Base-by-base conservation (phyloP, 2,888 invertebrate species). In the Bembecia ichneumoniformis region DNA sequence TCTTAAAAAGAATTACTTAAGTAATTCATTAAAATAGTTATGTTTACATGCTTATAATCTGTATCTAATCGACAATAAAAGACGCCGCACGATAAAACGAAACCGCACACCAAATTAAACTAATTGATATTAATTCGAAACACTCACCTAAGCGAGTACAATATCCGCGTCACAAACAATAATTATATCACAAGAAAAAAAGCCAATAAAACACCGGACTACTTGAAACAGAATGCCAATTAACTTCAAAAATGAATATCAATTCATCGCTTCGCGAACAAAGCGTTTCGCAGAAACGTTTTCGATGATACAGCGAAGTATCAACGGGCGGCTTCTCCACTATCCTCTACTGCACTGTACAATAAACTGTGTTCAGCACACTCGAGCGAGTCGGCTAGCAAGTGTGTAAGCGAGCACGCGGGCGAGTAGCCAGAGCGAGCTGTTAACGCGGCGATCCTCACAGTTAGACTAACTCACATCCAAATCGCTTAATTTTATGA, bases 401-500 rank as follows among this genome's bases (percentile, higher is more conserved):
- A 48, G 72, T 70, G 66, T 65, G 72, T 69, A 80, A 68, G 77
- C 66, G 76, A 76, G 67, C 51, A 68, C 65, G 75, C 77, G 71
- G 69, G 74, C 69, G 69, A 71, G 45, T 15, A 48, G 72, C 73
- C 70, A 62, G 68, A 48, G 72, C 73, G 70, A 62, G 68, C 75
- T 82, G 84, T 81, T 82, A 78, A 80, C 84, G 81, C 83, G 78
- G 64, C 86, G 80, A 78, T 83, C 77, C 81, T 81, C 83, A 77
- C 84, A 82, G 84, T 86, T 82, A 83, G 81, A 87, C 87, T 87
- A 87, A 86, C 87, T 83, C 82, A 75, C 84, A 84, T 83, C 86
- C 84, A 84, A 87, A 87, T 87, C 87, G 87, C 87, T 87, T 87
- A 86, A 87, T 88, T 88, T 88, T 87, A 88, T 87, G 87, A 87